Evolutionary conservation across 2,888 invertebrate genomes (phyloP).

Genomic region (Apodemia duryi): DNA sequence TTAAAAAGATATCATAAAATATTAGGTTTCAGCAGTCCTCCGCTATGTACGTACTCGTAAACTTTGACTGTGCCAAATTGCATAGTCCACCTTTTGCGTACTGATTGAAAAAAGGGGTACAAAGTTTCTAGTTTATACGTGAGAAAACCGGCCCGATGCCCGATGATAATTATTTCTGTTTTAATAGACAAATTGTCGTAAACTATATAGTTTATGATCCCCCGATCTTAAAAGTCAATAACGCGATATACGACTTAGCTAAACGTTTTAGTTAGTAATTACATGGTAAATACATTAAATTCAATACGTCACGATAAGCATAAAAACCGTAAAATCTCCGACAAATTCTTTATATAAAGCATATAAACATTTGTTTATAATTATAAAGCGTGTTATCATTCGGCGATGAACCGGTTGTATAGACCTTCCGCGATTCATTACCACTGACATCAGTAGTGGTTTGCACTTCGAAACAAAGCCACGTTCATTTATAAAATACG

Average conservation of each 20-base stretch:
- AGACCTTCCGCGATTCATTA: slow-evolving; percentile 32
- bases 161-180: too few species aligned
- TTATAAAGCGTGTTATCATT: slow-evolving; percentile 28
- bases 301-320: background rate
- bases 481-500: slow-evolving; percentile 28
- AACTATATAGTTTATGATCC: too few species aligned
- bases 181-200: too few species aligned
- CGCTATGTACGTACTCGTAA: too few species aligned
- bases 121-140: too few species aligned
- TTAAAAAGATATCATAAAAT: too few species aligned
- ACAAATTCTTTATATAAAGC: background rate
- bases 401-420: slow-evolving; percentile 43
- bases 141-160: too few species aligned
- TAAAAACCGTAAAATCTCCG: slow-evolving; percentile 2
- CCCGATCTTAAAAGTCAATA: too few species aligned
- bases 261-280: background rate
- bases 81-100: too few species aligned
- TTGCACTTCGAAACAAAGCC: slow-evolving; percentile 31
- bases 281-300: background rate
- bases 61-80: too few species aligned
- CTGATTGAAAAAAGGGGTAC: too few species aligned
- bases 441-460: slow-evolving; percentile 37
- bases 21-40: too few species aligned
- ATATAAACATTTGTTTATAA: slow-evolving; percentile 13
- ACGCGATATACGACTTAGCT: background rate